Conservation (phyloP, 2,113 vertebrate genomes). For the Gnathonemus longibarbis region DNA sequence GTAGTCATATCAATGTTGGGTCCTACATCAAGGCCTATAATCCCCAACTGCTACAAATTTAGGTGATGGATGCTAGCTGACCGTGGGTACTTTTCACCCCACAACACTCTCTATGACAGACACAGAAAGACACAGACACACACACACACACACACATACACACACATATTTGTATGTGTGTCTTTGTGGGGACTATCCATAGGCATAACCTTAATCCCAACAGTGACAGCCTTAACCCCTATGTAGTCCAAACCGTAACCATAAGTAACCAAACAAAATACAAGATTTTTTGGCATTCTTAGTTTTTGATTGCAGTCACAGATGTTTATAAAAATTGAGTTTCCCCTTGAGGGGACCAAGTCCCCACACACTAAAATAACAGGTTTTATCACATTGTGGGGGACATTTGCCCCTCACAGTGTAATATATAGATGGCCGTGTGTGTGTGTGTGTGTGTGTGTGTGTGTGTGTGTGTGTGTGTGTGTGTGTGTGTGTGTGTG, state of each 20-base stretch:
- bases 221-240: neutral
- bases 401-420: neutral
- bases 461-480: too few species aligned
- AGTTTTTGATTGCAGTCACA: neutral
- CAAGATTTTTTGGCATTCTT: too few species aligned
- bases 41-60: neutral
- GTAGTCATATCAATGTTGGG: neutral
- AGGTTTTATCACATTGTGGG: neutral
- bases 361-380: neutral
- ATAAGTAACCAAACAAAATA: neutral
- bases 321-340: neutral
- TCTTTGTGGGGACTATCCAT: neutral
- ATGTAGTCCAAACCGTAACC: neutral
- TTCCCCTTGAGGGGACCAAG: neutral
- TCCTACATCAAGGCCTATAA: neutral
- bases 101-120: neutral
- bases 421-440: neutral
- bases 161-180: neutral
- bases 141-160: too few species aligned
- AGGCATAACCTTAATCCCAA: too few species aligned
- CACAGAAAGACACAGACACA: neutral
- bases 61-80: neutral
- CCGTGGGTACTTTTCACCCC: neutral
- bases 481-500: too few species aligned
- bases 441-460: neutral